Evolutionary conservation across 2,113 vertebrate genomes (phyloP), one percentile per base, ranked within the genome.

Genomic region (Danio rerio): DNA sequence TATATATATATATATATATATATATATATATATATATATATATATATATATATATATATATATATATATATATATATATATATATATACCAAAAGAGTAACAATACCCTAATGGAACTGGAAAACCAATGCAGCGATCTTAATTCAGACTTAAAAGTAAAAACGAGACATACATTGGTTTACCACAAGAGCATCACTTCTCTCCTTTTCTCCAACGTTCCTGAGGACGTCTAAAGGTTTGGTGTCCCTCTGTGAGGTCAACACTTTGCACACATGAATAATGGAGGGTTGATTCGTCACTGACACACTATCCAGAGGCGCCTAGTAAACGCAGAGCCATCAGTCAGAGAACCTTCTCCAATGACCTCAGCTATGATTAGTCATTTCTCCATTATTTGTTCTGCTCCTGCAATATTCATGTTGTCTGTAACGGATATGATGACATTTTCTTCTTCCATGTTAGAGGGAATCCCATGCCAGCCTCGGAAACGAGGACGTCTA

Each of bases 381-480:
- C 84, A 91, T 92, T 93, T 93, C 88, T 88, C 52, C 84, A 88
- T 90, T 92, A 92, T 93, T 91, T 91, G 91, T 92, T 87, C 83
- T 31, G 62, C 84, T 84, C 68, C 52, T 94, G 82, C 85, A 94
- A 93, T 89, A 94, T 93, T 92, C 55, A 94, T 87, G 82, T 9
- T 52, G 63, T 76, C 80, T 21, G 86, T 84, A 88, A 87, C 55
- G 52, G 84, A 87, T 86, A 86, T 53, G 82, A 84, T 82, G 86
- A 88, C 87, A 81, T 70, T 81, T 84, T 83, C 73, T 50, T 86
- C 50, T 81, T 80, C 21, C 21, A 66, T 86, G 85, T 85, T 86
- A 93, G 92, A 92, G 92, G 89, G 89, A 90, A 91, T 90, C 91
- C 92, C 91, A 87, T 61, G 83, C 85, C 65, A 20, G 83, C 70